A percentile compares a stretch with the other conserved stretches of the same genome.
phyloP scores from a whole-genome alignment of 2,797 vertebrate species.

The Acanthurus lineatus region DNA sequence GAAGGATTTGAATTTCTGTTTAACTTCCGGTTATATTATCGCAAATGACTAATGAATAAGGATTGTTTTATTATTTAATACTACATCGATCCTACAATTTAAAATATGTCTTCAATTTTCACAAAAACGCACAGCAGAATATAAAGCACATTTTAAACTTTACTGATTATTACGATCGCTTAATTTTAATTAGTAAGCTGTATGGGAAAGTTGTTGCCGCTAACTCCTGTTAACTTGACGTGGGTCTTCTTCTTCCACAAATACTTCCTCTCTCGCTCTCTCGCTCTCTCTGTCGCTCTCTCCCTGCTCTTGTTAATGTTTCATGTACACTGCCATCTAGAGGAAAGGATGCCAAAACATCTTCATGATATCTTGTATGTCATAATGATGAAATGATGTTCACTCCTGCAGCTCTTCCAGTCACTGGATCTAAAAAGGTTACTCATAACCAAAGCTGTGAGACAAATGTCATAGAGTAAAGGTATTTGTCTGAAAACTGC shows the following conservation, averaged over 20 bases:
- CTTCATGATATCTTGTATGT: neutral
- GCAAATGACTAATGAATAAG: no score
- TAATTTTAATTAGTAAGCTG: neutral
- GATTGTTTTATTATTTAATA: no score
- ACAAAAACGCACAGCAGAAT: no score
- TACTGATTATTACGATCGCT: no score
- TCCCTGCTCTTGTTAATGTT: neutral
- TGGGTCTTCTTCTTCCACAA: neutral
- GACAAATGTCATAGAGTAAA: neutral
- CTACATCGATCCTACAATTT: no score
- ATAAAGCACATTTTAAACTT: no score
- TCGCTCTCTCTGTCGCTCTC: neutral
- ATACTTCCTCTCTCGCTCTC: neutral
- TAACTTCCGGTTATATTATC: neutral
- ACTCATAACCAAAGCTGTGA: neutral
- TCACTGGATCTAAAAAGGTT: neutral
- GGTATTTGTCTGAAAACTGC: no score
- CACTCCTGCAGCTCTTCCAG: no score
- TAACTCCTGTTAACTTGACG: neutral
- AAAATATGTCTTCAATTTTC: no score
- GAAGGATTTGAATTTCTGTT: conserved; percentile 8
- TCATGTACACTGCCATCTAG: conserved; percentile 26
- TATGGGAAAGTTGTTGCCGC: neutral
- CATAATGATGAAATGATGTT: neutral
- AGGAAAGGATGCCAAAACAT: conserved; percentile 17